phyloP scores from a whole-genome alignment of 2,113 vertebrate species.

The Pluvialis apricaria region DNA sequence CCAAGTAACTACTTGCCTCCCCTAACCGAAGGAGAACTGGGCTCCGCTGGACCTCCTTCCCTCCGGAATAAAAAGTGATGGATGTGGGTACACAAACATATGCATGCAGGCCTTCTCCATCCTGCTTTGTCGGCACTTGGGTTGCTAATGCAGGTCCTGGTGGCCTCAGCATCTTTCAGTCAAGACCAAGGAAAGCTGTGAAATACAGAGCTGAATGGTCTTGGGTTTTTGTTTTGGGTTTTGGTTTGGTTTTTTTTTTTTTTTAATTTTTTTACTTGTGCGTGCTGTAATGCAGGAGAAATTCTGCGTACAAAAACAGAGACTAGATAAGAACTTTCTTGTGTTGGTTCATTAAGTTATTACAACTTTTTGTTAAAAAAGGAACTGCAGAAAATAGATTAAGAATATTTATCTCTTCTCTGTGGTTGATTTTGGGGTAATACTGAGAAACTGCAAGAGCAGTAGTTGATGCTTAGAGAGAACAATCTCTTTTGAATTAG shows the following conservation, averaged over 20 bases:
- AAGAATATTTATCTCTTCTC: background rate
- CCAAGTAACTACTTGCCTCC: background rate
- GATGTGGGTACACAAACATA: background rate
- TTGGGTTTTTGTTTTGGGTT: too few species aligned
- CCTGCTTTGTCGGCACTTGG: background rate
- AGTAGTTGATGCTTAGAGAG: background rate
- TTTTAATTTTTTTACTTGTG: background rate
- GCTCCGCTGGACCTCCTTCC: background rate
- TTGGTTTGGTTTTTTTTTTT: too few species aligned
- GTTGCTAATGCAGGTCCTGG: background rate
- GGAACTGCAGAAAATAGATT: background rate
- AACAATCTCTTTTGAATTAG: background rate
- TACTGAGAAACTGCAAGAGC: background rate
- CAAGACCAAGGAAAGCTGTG: background rate
- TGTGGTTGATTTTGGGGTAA: background rate
- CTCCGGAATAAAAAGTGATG: background rate
- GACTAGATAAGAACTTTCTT: background rate
- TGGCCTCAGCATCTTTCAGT: background rate
- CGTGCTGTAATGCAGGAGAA: background rate
- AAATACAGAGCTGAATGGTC: background rate
- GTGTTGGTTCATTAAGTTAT: accelerated
- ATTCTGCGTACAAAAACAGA: background rate
- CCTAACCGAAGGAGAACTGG: background rate
- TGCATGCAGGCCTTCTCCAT: background rate
- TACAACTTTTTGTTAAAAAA: background rate